phyloP scores from a whole-genome alignment of 2,797 vertebrate genomes.

The Pangasius macronema region DNA sequence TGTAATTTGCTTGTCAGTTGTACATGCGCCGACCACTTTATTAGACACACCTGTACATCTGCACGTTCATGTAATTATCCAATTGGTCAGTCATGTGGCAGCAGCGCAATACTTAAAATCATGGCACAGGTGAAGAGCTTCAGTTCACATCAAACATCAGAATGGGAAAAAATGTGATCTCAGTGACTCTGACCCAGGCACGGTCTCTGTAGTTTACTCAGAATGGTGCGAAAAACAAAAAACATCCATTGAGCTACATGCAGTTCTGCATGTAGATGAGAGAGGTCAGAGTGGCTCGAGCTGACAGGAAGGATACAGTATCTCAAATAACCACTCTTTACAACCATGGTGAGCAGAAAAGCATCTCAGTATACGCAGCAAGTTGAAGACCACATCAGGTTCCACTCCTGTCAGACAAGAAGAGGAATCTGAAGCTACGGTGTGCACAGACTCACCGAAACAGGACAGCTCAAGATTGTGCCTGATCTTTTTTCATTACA shows the following conservation, averaged over 20 bases:
- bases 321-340: not conserved
- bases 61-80: not conserved
- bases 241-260: not conserved
- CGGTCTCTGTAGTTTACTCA: not conserved
- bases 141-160: not conserved
- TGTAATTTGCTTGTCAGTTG: constrained; percentile 12
- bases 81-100: not conserved
- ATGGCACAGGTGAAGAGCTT: not conserved
- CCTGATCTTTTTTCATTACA: no score
- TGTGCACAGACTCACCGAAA: not conserved
- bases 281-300: not conserved
- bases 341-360: not conserved
- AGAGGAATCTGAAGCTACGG: not conserved
- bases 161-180: not conserved
- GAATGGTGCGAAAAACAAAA: not conserved
- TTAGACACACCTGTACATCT: not conserved
- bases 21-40: not conserved
- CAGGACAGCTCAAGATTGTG: not conserved
- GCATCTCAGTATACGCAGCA: not conserved
- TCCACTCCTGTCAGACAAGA: not conserved
- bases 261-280: not conserved
- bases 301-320: not conserved
- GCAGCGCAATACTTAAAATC: no score
- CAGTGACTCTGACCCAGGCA: not conserved
- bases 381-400: not conserved